Evolutionary conservation across 2,113 vertebrate genomes (phyloP).

Genomic region (Perca fluviatilis): DNA sequence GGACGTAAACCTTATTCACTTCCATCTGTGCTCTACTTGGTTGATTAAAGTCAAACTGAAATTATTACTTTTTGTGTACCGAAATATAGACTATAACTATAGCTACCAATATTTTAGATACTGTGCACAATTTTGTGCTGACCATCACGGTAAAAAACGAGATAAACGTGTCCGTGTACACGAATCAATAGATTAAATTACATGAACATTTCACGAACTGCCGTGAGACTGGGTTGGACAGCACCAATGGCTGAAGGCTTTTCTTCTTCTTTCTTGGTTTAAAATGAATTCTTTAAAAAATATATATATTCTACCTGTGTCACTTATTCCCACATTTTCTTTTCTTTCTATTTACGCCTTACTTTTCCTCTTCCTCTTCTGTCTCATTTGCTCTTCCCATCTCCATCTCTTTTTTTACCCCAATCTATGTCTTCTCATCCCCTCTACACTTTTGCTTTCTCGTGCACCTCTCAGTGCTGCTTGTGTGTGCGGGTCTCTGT

Average conservation of each 20-base stretch:
- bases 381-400: constrained; percentile 26
- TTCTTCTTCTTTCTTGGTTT: neutral
- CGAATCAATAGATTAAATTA: too few species aligned
- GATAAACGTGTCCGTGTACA: too few species aligned
- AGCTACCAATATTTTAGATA: too few species aligned
- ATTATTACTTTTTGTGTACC: neutral
- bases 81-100: neutral
- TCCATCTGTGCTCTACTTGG: constrained; percentile 15
- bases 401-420: constrained; percentile 21
- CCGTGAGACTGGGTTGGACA: too few species aligned
- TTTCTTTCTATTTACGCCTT: neutral
- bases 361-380: constrained; percentile 5
- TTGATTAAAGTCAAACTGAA: constrained; percentile 38
- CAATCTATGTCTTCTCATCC: neutral
- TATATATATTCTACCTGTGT: neutral
- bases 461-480: constrained; percentile 1
- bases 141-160: too few species aligned
- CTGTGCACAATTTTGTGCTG: too few species aligned
- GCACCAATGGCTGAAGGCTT: neutral
- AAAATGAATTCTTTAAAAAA: neutral
- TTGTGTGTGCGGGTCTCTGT: neutral
- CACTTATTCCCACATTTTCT: neutral
- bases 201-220: too few species aligned
- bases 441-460: neutral
- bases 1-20: constrained; percentile 1